These are phyloP conservation scores for Aspidiotus rigidus DNA, from an alignment of 2,888 invertebrate species.

Conservation along the genomic window DNA sequence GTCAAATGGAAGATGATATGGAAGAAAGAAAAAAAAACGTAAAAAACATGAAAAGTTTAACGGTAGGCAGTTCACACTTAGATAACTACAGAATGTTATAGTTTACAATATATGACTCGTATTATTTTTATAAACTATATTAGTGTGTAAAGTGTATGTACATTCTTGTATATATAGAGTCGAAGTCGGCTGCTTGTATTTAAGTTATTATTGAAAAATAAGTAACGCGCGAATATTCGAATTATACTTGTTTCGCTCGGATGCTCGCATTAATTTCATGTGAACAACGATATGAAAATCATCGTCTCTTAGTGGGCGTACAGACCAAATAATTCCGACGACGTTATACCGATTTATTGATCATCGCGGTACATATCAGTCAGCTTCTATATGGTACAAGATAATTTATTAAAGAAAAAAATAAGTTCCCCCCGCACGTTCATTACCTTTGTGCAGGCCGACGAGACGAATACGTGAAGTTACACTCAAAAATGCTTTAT, in stretches of 20 bases:
- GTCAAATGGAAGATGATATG: neutral
- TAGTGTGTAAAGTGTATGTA: too few species aligned
- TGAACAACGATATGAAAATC: slow-evolving; percentile 33
- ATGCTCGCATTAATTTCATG: slow-evolving; percentile 33
- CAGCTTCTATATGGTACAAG: too few species aligned
- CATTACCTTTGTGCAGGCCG: too few species aligned
- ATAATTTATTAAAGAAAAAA: too few species aligned
- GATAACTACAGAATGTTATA: neutral
- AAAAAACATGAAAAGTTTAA: neutral
- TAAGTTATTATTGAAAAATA: neutral
- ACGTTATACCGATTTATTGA: slow-evolving; percentile 17
- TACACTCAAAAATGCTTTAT: too few species aligned
- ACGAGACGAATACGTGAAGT: too few species aligned
- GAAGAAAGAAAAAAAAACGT: too few species aligned
- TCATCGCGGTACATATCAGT: slow-evolving; percentile 27
- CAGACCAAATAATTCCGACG: slow-evolving; percentile 24
- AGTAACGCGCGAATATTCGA: slow-evolving; percentile 30
- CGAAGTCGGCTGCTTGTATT: too few species aligned
- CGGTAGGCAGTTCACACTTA: slow-evolving; percentile 1
- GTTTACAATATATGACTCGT: too few species aligned
- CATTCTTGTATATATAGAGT: too few species aligned
- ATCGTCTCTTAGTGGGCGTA: slow-evolving; percentile 29
- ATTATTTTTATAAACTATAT: too few species aligned
- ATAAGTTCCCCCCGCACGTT: too few species aligned
- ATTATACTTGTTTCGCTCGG: slow-evolving; percentile 32